Base-by-base conservation (phyloP, 2,888 invertebrate genomes). In the Melangyna quadrimaculata region DNA sequence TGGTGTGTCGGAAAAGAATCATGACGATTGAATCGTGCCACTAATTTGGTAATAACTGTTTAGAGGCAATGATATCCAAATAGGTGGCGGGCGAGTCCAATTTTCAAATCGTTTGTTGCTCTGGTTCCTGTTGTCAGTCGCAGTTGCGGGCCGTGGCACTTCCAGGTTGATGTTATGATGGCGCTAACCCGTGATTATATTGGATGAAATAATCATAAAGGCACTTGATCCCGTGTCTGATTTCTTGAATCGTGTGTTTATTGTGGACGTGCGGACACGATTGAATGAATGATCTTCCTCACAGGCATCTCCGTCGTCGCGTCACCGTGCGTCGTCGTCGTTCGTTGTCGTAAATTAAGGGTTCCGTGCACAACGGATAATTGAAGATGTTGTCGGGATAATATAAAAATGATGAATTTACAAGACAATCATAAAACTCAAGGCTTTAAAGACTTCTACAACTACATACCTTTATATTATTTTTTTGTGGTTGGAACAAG, bases 191-290 rank as follows among this genome's bases (percentile, higher is more conserved):
- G 73, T 86, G 81, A 86, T 86, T 86, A 86, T 81, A 81, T 81
- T 86, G 81, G 81, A 86, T 78, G 81, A 81, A 86, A 81, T 81
- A 86, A 86, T 86, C 86, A 86, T 86, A 86, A 86, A 81, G 81
- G 77, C 55, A 77, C 77, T 75, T 37, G 63, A 59, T 72, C 37
- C 45, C 55, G 19, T n/a, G n/a, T 35, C 65, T 29, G 53, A n/a
- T 48, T 29, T 10, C 32, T 45, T 29, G 19, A 29, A 45, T 35
- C 24, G 73, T 35, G 17, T 61, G 59, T 48, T 67, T 67, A 51
- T 67, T 51, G 71, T 29, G 75, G 75, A 84, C 75, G 80, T 86
- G 81, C 73, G 61, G 72, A 65, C 75, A 86, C 80, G 80, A 86
- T 63, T 63, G 61, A 75, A 43, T 55, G 48, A 70, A 51, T 17